These are phyloP conservation scores for Emydura subglobosa DNA, from an alignment of 2,113 vertebrate species.

Conservation along the genomic window DNA sequence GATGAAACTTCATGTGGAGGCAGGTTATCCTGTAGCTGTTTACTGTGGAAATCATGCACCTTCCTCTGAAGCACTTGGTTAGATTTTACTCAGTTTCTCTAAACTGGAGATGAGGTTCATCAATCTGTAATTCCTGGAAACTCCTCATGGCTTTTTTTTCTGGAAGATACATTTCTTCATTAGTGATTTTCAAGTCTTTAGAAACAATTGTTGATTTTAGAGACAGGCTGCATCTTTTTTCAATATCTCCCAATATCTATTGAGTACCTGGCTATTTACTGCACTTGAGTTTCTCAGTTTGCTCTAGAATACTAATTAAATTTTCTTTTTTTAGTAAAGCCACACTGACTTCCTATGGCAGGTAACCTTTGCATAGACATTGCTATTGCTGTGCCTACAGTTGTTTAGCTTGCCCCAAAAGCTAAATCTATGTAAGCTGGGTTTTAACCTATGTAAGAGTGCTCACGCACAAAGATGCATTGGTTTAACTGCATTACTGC, in stretches of 20 bases:
- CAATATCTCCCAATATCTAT: constrained; percentile 41
- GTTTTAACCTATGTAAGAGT: neutral
- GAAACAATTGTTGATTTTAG: constrained; percentile 32
- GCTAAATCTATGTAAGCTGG: neutral
- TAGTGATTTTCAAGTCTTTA: constrained; percentile 30
- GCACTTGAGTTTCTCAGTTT: constrained; percentile 42
- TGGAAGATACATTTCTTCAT: constrained; percentile 6
- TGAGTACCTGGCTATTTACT: constrained; percentile 41
- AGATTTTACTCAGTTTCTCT: constrained; percentile 35
- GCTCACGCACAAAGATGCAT: fast-evolving
- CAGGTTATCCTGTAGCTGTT: fast-evolving
- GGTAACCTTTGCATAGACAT: constrained; percentile 45
- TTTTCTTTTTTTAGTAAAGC: constrained; percentile 44
- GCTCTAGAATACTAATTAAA: constrained; percentile 29
- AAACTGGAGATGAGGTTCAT: neutral
- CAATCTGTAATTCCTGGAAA: constrained; percentile 36
- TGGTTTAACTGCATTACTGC: neutral
- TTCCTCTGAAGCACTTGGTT: neutral
- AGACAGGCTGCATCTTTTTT: constrained; percentile 59
- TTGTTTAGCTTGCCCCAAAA: neutral
- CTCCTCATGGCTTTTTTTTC: constrained; percentile 14
- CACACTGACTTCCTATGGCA: constrained; percentile 14
- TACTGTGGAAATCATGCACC: neutral
- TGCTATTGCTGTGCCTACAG: neutral
- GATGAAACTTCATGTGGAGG: neutral